Evolutionary conservation across 2,113 vertebrate species (phyloP).

Genomic region (Paralichthys olivaceus): DNA sequence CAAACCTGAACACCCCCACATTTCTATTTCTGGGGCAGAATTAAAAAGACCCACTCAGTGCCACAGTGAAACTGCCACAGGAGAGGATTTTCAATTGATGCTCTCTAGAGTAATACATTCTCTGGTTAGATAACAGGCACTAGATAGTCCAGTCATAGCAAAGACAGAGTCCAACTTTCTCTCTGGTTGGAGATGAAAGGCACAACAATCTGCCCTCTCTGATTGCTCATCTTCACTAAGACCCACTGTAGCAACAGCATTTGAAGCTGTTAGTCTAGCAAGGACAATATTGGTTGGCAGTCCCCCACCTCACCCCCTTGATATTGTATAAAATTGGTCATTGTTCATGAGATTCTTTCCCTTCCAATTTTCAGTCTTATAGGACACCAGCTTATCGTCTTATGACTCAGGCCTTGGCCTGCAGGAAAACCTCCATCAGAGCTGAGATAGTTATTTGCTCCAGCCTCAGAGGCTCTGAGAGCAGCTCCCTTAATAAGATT

Average conservation of each 20-base stretch:
- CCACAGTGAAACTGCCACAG: slow-evolving; percentile 5
- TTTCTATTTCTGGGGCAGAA: slow-evolving; percentile 66
- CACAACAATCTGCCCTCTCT: slow-evolving; percentile 21
- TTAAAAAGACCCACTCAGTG: slow-evolving; percentile 48
- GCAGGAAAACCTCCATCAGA: slow-evolving; percentile 44
- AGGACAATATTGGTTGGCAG: not conserved
- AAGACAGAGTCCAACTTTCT: slow-evolving; percentile 22
- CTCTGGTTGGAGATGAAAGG: slow-evolving; percentile 43
- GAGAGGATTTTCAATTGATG: slow-evolving; percentile 49
- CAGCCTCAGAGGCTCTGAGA: slow-evolving; percentile 37
- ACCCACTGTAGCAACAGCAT: slow-evolving; percentile 18
- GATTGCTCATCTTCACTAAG: slow-evolving; percentile 48
- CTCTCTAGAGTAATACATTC: slow-evolving; percentile 42
- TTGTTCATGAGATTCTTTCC: slow-evolving; percentile 33
- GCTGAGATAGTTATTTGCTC: slow-evolving; percentile 41
- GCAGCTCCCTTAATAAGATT: slow-evolving; percentile 42
- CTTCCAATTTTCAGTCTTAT: slow-evolving; percentile 23
- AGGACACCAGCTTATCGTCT: slow-evolving; percentile 41
- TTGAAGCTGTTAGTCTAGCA: slow-evolving; percentile 27
- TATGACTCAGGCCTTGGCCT: slow-evolving; percentile 33
- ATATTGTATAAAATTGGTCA: slow-evolving; percentile 48
- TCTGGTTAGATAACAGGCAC: slow-evolving; percentile 42
- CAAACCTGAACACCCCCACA: slow-evolving; percentile 35
- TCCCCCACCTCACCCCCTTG: not conserved
- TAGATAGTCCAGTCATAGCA: slow-evolving; percentile 17